Evolutionary conservation across 2,113 vertebrate genomes (phyloP).

Genomic region (Psephotus haematonotus): DNA sequence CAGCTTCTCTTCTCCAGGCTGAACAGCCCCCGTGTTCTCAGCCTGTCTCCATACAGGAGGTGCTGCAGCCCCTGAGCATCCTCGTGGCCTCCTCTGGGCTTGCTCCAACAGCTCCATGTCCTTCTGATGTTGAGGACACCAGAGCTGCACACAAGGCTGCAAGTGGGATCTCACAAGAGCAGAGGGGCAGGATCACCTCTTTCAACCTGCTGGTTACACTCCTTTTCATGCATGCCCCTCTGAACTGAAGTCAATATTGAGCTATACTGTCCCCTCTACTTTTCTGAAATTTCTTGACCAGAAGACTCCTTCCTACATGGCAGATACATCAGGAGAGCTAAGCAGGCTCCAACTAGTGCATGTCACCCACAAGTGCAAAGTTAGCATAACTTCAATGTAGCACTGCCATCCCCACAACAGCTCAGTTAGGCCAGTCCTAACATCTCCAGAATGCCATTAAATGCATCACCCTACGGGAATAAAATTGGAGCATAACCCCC

Average conservation of each 20-base stretch:
- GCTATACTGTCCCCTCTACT: not conserved
- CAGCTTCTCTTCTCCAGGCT: too few relatives aligned
- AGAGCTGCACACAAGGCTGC: not conserved
- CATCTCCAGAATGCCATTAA: not conserved
- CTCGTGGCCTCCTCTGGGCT: not conserved
- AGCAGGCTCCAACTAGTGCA: not conserved
- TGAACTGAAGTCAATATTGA: not conserved
- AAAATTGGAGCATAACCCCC: not conserved
- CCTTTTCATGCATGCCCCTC: not conserved
- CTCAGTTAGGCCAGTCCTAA: not conserved
- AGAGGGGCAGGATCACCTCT: not conserved
- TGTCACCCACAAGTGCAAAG: not conserved
- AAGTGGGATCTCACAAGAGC: not conserved
- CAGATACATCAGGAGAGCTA: not conserved
- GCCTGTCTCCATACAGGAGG: not conserved
- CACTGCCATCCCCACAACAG: not conserved
- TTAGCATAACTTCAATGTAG: not conserved
- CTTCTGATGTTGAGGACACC: not conserved
- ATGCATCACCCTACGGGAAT: accelerated
- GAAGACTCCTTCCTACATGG: not conserved
- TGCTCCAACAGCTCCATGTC: not conserved
- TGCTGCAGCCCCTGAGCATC: not conserved
- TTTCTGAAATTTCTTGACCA: not conserved
- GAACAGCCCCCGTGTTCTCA: not conserved
- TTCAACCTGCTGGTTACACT: not conserved